Conservation (phyloP, 2,888 invertebrate genomes). For the Conchocele bisecta region DNA sequence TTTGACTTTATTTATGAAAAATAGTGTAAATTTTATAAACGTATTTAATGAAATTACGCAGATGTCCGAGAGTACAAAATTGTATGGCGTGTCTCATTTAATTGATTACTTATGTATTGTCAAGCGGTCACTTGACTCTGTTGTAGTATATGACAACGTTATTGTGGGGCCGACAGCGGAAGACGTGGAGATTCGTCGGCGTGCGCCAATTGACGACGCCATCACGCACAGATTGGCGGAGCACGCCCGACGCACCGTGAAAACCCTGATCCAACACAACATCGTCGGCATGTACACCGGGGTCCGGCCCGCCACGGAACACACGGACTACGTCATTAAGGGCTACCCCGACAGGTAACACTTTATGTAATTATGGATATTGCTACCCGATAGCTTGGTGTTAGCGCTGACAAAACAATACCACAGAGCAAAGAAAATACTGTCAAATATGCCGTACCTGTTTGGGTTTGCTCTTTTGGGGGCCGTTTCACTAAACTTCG, state of each 20-base stretch:
- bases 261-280: constrained; percentile 47
- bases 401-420: too few relatives aligned
- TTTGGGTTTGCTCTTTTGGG: neutral
- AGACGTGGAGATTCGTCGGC: constrained; percentile 55
- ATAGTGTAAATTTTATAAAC: too few relatives aligned
- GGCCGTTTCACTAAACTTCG: too few relatives aligned
- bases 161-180: constrained; percentile 77
- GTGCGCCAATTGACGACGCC: constrained; percentile 50
- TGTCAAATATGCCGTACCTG: neutral
- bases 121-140: too few relatives aligned
- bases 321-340: constrained; percentile 72
- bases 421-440: too few relatives aligned
- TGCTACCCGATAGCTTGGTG: too few relatives aligned
- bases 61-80: too few relatives aligned
- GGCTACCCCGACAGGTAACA: constrained; percentile 61
- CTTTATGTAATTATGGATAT: neutral
- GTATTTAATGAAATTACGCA: too few relatives aligned
- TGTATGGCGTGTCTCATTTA: too few relatives aligned
- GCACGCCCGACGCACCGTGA: constrained; percentile 50
- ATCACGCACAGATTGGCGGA: constrained; percentile 55
- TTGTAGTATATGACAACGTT: constrained; percentile 74
- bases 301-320: constrained; percentile 74
- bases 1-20: too few relatives aligned
- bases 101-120: too few relatives aligned
- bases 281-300: constrained; percentile 71